Base-by-base conservation (phyloP, 2,888 invertebrate genomes). In the Baccha elongata region DNA sequence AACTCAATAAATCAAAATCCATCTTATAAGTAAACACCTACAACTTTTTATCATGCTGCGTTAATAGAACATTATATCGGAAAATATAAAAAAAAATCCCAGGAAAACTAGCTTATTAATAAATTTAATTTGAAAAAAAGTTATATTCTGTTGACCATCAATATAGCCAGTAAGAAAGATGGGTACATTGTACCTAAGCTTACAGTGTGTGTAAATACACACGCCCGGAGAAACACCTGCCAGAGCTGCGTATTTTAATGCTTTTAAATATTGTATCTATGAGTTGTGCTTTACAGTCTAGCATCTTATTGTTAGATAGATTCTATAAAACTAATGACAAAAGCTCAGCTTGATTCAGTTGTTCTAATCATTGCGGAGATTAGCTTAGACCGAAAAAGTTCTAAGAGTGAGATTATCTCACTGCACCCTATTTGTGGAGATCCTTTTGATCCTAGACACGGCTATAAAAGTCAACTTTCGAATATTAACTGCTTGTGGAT, bases 271-370 rank as follows among this genome's bases (percentile, higher is more conserved):
- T n/a, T 40, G 23, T 29, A 6, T 17, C 40, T 2, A 35, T 19
- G 6, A 37, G 10, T 15, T 32, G 44, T 52, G 55, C 40, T 52
- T 40, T 55, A 67, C 17, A 40, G 58, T 75, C 65, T 73, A 46
- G 53, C 40, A 35, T 0, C 37, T 32, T n/a, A 26, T 19, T n/a
- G 46, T 17, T 65, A 19, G n/a, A 23, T 6, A 50, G 53, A 78
- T 68, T 78, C 78, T 83, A 68, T 83, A 83, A 78, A 83, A 78
- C 72, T 35, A 13, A 72, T 68, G 67, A 55, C 72, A 74, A 78
- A 67, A 72, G 62, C 83, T 64, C 62, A 21, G 21, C 48, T 83
- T 62, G 67, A 72, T 64, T 83, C 78, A 83, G 76, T 83, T 83
- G 72, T n/a, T n/a, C n/a, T 76, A 64, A 52, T 29, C 68, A 67